Evolutionary conservation across 1,140 invertebrate species (phyloP).

Genomic region (Cotesia chilonis): DNA sequence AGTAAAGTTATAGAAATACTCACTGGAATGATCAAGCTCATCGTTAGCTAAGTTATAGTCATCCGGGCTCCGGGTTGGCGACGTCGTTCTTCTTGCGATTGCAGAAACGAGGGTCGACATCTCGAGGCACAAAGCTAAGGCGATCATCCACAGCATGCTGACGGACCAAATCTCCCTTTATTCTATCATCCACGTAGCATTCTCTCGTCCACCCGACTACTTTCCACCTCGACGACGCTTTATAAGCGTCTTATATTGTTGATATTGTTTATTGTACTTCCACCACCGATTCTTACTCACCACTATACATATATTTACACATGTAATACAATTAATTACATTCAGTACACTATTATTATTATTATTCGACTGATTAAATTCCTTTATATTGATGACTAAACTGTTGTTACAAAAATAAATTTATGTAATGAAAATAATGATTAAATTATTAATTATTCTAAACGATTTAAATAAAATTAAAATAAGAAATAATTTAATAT

Average conservation of each 20-base stretch:
- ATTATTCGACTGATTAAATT: no score
- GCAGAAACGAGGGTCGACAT: conserved; percentile 57
- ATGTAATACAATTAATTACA: neutral
- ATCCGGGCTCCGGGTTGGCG: conserved; percentile 29
- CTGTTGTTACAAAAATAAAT: no score
- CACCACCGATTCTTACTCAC: neutral
- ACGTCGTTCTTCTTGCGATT: conserved; percentile 49
- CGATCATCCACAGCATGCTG: conserved; percentile 56
- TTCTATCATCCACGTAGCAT: conserved; percentile 48
- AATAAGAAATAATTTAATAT: neutral
- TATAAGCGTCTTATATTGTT: conserved; percentile 22
- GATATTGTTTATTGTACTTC: conserved; percentile 1
- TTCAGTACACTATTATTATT: no score
- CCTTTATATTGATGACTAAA: no score
- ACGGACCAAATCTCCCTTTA: conserved; percentile 42
- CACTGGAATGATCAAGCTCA: conserved; percentile 55
- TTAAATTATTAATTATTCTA: neutral
- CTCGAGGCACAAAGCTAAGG: conserved; percentile 56
- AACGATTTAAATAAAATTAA: neutral
- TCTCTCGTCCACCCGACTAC: conserved; percentile 38
- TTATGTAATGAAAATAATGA: neutral
- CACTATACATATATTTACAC: conserved; percentile 4
- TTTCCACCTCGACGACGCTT: conserved; percentile 26
- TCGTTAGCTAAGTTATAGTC: conserved; percentile 55
- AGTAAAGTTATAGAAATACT: conserved; percentile 38